A percentile compares a stretch with the other conserved stretches of the same genome.
phyloP scores from a whole-genome alignment of 2,113 vertebrate genomes.

The Ceyx cyanopectus region DNA sequence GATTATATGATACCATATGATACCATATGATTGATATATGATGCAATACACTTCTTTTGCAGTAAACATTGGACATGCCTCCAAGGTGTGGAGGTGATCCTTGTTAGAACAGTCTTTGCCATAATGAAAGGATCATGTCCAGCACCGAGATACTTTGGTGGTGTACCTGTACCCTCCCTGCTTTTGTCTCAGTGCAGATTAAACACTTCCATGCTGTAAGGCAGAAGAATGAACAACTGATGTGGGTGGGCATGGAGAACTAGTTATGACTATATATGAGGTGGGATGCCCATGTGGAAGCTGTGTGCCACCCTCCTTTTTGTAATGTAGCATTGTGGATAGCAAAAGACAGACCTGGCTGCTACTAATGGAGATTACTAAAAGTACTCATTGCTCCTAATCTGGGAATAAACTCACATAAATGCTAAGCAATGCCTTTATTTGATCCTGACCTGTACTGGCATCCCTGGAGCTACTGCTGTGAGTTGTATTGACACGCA shows the following conservation, averaged over 20 bases:
- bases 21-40: background rate
- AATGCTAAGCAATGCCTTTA: background rate
- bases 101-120: background rate
- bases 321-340: background rate
- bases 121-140: background rate
- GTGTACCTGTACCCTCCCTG: background rate
- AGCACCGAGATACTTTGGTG: background rate
- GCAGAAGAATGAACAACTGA: background rate
- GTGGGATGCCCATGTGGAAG: background rate
- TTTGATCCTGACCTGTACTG: constrained; percentile 3
- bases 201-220: background rate
- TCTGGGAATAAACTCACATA: background rate
- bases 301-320: background rate
- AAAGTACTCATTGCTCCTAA: background rate
- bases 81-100: background rate
- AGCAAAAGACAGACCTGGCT: constrained; percentile 9
- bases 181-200: background rate
- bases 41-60: background rate
- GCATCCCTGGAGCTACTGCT: background rate
- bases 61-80: background rate
- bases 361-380: background rate
- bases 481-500: background rate
- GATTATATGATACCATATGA: background rate
- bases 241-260: background rate
- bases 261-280: background rate